Evolutionary conservation across 2,888 invertebrate genomes (phyloP).

Genomic region (Lysandra coridon): DNA sequence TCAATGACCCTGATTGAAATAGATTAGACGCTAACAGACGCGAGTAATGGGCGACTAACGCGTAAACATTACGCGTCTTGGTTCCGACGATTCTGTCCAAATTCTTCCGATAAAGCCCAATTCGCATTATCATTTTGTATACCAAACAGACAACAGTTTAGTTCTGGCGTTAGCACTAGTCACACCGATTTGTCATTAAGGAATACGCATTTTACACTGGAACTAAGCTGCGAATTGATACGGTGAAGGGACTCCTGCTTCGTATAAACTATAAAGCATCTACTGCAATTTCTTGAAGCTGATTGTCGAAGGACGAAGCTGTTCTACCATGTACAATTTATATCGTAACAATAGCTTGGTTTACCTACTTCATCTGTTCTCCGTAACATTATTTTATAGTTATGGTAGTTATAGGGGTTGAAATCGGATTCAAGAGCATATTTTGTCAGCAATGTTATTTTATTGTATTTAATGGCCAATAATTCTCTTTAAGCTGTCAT

Average conservation of each 20-base stretch:
- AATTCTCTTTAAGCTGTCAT: no score
- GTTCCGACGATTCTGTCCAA: not conserved
- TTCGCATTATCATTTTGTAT: no score
- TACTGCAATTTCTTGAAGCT: not conserved
- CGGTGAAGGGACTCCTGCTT: not conserved
- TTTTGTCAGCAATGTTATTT: no score
- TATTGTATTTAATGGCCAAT: no score
- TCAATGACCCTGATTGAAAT: conserved; percentile 49
- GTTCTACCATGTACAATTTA: no score
- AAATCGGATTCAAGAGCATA: no score
- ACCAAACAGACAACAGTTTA: no score
- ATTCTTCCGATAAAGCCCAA: not conserved
- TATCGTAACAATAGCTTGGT: no score
- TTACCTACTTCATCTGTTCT: no score
- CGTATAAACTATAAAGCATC: not conserved
- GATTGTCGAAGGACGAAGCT: no score
- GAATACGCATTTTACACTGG: not conserved
- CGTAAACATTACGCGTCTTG: conserved; percentile 6
- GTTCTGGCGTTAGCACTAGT: not conserved
- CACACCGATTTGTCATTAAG: not conserved
- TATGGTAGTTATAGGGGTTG: no score
- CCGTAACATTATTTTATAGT: no score
- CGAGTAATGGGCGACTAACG: conserved; percentile 23
- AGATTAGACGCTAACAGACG: conserved; percentile 41
- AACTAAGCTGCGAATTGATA: not conserved